These are phyloP conservation scores for Pavo muticus DNA, from an alignment of 2,113 vertebrate species.

Conservation along the genomic window DNA sequence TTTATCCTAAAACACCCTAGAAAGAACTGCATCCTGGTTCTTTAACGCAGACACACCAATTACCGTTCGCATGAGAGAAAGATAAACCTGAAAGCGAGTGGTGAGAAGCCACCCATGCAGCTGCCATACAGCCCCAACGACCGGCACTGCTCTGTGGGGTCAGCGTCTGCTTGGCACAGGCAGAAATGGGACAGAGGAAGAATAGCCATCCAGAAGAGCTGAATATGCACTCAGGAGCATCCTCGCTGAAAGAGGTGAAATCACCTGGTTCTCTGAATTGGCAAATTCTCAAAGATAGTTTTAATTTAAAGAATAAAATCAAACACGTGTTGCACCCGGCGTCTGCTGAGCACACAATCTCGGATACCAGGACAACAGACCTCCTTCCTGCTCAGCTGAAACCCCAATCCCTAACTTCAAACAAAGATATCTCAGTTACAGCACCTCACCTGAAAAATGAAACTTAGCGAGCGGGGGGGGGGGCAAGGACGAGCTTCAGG, in stretches of 20 bases:
- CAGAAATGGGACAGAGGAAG: rapidly evolving
- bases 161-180: rapidly evolving
- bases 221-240: not conserved
- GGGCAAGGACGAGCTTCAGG: not conserved
- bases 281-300: not conserved
- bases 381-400: not conserved
- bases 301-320: not conserved
- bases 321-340: not conserved
- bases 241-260: not conserved
- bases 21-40: rapidly evolving
- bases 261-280: not conserved
- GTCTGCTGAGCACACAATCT: not conserved
- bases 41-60: rapidly evolving
- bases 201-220: not conserved
- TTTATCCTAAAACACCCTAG: not conserved
- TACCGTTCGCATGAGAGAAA: rapidly evolving
- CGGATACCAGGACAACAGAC: not conserved
- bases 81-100: not conserved
- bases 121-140: not conserved
- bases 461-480: not conserved
- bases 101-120: not conserved
- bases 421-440: not conserved
- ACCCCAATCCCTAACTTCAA: not conserved
- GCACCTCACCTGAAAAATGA: not conserved
- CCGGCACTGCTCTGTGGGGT: not conserved